phyloP scores from a whole-genome alignment of 2,888 invertebrate genomes.

The Chesias legatella region DNA sequence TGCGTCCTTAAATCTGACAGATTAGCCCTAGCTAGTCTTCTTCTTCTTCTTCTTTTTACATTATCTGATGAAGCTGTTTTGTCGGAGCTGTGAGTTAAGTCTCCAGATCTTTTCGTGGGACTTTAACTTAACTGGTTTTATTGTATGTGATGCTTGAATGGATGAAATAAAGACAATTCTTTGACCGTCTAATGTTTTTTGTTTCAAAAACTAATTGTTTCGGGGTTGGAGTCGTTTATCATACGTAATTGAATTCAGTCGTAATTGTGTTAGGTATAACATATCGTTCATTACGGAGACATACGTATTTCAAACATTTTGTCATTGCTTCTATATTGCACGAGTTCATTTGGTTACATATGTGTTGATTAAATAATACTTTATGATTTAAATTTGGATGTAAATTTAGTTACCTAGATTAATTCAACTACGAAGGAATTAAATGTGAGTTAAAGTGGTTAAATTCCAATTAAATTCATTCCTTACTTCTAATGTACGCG shows the following conservation, averaged over 20 bases:
- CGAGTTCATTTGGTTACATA: not conserved
- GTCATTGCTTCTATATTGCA: conserved; percentile 1
- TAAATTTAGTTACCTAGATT: no score
- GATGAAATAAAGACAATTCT: conserved; percentile 32
- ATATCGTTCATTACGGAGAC: conserved; percentile 17
- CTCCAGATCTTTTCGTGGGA: conserved; percentile 14
- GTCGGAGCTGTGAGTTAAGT: conserved; percentile 2
- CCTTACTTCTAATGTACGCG: no score
- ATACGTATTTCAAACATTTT: conserved; percentile 9
- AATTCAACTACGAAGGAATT: no score
- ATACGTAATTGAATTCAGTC: conserved; percentile 19
- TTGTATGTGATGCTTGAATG: conserved; percentile 30
- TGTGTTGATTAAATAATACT: no score
- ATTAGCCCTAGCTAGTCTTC: no score
- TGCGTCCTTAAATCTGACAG: no score
- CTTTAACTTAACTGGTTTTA: conserved; percentile 26
- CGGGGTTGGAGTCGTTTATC: conserved; percentile 16
- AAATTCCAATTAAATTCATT: no score
- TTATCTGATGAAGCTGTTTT: no score
- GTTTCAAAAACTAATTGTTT: conserved; percentile 15
- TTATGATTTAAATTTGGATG: no score
- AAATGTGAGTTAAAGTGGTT: no score
- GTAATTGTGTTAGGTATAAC: conserved; percentile 20
- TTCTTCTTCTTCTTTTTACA: no score
- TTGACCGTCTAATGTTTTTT: conserved; percentile 18